phyloP scores from a whole-genome alignment of 2,113 vertebrate genomes.

The Leptocoma aspasia region DNA sequence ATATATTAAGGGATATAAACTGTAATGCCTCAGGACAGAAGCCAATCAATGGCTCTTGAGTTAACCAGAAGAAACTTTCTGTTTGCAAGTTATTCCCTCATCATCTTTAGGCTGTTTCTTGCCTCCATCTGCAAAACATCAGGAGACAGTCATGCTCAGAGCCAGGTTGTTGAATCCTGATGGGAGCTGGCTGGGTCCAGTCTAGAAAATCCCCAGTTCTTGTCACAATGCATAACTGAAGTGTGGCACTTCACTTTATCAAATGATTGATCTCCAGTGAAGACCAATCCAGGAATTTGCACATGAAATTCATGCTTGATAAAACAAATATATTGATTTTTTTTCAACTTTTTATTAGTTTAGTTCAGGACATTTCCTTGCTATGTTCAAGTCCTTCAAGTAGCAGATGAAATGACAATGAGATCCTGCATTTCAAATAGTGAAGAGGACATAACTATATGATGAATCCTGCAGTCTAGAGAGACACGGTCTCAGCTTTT shows the following conservation, averaged over 20 bases:
- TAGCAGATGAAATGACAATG: neutral
- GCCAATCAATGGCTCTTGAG: conserved; percentile 27
- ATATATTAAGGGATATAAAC: conserved; percentile 61
- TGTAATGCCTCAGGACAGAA: conserved; percentile 50
- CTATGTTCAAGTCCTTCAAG: neutral
- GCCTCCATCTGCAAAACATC: neutral
- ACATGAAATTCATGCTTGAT: neutral
- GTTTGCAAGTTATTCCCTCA: neutral
- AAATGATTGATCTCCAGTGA: conserved; percentile 18
- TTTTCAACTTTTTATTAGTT: neutral
- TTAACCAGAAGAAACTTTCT: conserved; percentile 44
- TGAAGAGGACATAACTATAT: neutral
- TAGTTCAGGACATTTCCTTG: neutral
- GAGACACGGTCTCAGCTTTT: neutral
- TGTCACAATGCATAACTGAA: neutral
- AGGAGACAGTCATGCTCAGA: neutral
- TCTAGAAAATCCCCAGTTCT: neutral
- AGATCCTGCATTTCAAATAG: neutral
- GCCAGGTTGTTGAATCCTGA: neutral
- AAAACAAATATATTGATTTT: neutral
- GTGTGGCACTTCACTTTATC: neutral
- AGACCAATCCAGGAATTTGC: neutral
- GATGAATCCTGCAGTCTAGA: neutral
- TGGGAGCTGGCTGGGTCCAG: neutral
- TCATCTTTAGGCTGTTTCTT: neutral